Base-by-base conservation (phyloP, 2,113 vertebrate species). In the Turnix velox region DNA sequence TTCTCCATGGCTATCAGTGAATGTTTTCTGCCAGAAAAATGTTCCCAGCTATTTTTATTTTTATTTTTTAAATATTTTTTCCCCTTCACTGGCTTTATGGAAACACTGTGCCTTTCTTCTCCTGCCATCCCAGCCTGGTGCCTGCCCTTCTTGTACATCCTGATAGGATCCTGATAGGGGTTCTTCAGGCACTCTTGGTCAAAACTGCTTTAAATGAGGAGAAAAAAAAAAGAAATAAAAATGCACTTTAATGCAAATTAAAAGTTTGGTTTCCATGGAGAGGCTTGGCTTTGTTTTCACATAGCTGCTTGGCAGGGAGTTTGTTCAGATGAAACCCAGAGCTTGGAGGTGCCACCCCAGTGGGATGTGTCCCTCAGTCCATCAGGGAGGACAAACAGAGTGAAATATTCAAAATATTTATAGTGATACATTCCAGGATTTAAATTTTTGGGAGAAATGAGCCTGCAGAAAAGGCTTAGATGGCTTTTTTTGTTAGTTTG, bases 61-160 rank as follows among this genome's bases (percentile, higher is more conserved):
- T 33, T 33, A 31, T 54, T 77, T 75, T 45, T 33, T 12, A 82
- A 82, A 73, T 88, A 37, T 5, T 46, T 27, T 15, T 65, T 52
- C 76, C 59, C 77, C n/a, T n/a, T n/a, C 67, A 88, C 51, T 73
- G 93, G 74, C 88, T 93, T 55, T 82, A 90, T 95, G 82, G 84
- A 96, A 95, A 94, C 88, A 85, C 80, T 90, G 86, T 73, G 76
- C 91, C 87, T 94, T 67, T 85, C 76, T 94, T 95, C 93, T 92
- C 86, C 82, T 58, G 79, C 67, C 27, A 0, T 91, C 75, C 85
- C 91, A 79, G 91, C 55, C 55, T 82, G 84, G 76, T 84, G 76
- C 25, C 69, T 81, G 77, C 79, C 76, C 75, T 90, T 88, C 72
- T 74, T 84, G 84, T 6, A 2, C 65, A 57, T 71, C 84, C 61